phyloP scores from a whole-genome alignment of 1,140 invertebrate species.

The Theocolax elegans region DNA sequence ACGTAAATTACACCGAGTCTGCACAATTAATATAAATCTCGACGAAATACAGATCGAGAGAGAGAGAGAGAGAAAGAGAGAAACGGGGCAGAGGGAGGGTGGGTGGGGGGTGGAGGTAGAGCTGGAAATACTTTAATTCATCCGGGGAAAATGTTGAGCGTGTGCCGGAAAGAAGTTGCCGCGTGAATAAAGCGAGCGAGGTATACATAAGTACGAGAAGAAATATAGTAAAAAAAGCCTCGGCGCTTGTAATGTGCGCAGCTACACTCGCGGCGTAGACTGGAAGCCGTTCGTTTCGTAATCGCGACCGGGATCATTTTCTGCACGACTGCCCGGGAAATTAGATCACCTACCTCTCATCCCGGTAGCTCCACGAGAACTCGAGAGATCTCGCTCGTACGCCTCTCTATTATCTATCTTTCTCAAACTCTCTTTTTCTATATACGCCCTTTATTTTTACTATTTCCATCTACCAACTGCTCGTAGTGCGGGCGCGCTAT shows the following conservation, averaged over 20 bases:
- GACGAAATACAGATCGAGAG: too few relatives aligned
- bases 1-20: too few relatives aligned
- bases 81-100: too few relatives aligned
- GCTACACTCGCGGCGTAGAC: conserved; percentile 60
- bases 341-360: conserved; percentile 66
- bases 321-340: conserved; percentile 68
- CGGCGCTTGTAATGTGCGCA: conserved; percentile 42
- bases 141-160: too few relatives aligned
- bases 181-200: neutral
- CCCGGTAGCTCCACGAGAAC: conserved; percentile 59
- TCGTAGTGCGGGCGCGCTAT: too few relatives aligned
- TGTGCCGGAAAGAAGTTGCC: neutral
- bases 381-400: conserved; percentile 28
- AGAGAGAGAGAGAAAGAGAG: conserved; percentile 16
- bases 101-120: too few relatives aligned
- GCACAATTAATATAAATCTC: too few relatives aligned
- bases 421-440: conserved; percentile 31
- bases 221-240: conserved; percentile 23
- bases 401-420: neutral
- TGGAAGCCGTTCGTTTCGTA: conserved; percentile 68
- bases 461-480: too few relatives aligned
- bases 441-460: too few relatives aligned
- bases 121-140: too few relatives aligned
- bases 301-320: conserved; percentile 67
- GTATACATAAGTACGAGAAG: neutral